Conservation (phyloP, 92 coral and sea anemone genomes). For the Parazoanthus swiftii region DNA sequence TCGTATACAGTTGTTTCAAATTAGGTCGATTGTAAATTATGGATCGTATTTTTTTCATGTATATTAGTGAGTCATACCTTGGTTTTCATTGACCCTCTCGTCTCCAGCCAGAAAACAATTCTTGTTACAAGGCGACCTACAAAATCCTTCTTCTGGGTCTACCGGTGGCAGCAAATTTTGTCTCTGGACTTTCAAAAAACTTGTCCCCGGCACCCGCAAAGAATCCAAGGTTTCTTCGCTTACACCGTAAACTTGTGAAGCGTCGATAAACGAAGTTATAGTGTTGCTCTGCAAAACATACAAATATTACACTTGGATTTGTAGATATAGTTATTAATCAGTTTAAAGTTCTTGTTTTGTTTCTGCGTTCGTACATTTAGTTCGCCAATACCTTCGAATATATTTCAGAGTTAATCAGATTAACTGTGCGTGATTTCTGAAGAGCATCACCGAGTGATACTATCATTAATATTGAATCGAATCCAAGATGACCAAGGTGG, state of each 20-base stretch:
- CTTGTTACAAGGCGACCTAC: background rate
- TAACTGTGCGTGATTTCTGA: too few species aligned
- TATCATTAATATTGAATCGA: too few species aligned
- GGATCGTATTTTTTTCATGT: too few species aligned
- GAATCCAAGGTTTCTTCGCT: background rate
- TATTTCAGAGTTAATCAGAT: too few species aligned
- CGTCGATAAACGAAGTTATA: background rate
- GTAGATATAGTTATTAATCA: too few species aligned
- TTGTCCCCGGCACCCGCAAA: background rate
- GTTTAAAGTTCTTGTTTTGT: too few species aligned
- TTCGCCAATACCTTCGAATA: too few species aligned
- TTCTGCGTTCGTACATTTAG: too few species aligned
- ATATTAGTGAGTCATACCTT: background rate
- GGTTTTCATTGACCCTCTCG: conserved; percentile 8
- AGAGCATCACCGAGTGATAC: too few species aligned
- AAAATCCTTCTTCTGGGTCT: background rate
- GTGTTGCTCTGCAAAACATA: background rate
- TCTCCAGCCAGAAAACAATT: background rate
- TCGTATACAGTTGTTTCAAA: too few species aligned
- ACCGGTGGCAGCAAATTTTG: background rate
- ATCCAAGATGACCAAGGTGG: too few species aligned
- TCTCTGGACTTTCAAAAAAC: background rate
- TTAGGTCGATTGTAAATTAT: too few species aligned
- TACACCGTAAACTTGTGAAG: conserved; percentile 12
- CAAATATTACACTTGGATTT: background rate